Conservation (phyloP, 2,113 vertebrate genomes). For the Tichodroma muraria region DNA sequence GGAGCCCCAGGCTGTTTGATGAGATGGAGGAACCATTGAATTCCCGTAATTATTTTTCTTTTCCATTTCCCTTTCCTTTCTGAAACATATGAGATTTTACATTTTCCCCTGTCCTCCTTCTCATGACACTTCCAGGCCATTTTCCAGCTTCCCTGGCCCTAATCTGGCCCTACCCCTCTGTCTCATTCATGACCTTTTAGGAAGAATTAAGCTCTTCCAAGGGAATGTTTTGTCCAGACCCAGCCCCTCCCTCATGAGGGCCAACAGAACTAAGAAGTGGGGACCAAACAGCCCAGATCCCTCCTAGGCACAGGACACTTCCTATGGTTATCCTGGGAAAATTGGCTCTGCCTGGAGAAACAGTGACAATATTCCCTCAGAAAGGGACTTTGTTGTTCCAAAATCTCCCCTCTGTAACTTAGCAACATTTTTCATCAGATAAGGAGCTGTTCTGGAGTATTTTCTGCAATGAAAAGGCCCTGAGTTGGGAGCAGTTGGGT, state of each 20-base stretch:
- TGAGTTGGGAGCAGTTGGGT: not conserved
- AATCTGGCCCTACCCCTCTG: not conserved
- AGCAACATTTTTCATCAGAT: not conserved
- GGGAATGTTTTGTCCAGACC: not conserved
- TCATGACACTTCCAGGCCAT: not conserved
- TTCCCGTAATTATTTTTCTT: not conserved
- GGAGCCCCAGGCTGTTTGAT: not conserved
- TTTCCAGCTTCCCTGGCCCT: not conserved
- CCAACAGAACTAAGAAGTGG: not conserved
- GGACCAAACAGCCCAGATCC: not conserved
- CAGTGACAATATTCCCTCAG: not conserved
- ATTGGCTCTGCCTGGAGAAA: not conserved
- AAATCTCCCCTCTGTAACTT: not conserved
- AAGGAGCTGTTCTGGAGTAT: not conserved
- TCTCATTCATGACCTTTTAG: not conserved
- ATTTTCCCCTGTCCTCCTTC: not conserved
- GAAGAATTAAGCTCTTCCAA: not conserved
- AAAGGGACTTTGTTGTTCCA: not conserved
- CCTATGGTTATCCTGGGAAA: not conserved
- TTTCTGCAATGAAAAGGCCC: not conserved
- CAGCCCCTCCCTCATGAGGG: not conserved
- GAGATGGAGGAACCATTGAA: not conserved
- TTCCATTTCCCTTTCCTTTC: not conserved
- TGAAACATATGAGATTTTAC: not conserved
- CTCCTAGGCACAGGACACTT: not conserved